Conservation (phyloP, 2,797 vertebrate genomes). For the Galagoides demidoff region DNA sequence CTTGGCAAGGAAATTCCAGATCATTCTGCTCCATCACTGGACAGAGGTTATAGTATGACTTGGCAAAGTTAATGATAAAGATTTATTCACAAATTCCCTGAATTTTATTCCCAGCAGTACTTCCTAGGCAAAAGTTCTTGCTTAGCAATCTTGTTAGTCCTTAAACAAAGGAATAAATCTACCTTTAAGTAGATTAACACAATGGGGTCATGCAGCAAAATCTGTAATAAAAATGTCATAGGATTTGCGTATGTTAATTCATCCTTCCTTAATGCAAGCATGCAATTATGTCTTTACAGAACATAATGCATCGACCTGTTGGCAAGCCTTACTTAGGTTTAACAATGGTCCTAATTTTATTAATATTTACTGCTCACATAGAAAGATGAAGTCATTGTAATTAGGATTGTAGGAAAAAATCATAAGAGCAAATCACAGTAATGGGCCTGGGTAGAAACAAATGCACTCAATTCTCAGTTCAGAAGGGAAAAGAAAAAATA, state of each 20-base stretch:
- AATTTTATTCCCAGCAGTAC: slow-evolving; percentile 33
- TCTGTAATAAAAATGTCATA: not conserved
- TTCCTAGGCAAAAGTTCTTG: slow-evolving; percentile 41
- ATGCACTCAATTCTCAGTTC: not conserved
- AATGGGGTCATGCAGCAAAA: not conserved
- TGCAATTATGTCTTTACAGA: slow-evolving; percentile 39
- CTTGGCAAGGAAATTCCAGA: slow-evolving; percentile 4
- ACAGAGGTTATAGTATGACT: not conserved
- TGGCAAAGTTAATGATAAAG: slow-evolving; percentile 43
- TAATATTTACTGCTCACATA: slow-evolving; percentile 12
- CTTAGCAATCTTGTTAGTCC: slow-evolving; percentile 40
- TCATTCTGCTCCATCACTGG: not conserved
- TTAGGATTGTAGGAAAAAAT: not conserved
- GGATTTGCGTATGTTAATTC: slow-evolving; percentile 58
- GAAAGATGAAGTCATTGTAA: not conserved
- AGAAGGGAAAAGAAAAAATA: not conserved
- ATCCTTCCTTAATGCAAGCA: not conserved
- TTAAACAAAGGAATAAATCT: slow-evolving; percentile 46
- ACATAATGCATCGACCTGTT: slow-evolving; percentile 18
- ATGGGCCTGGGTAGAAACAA: not conserved
- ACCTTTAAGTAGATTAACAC: slow-evolving; percentile 50
- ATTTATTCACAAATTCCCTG: not conserved
- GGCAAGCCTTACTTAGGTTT: not conserved
- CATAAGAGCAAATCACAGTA: not conserved
- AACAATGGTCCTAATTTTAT: slow-evolving; percentile 9